Evolutionary conservation across 2,888 invertebrate genomes (phyloP), one percentile per base, ranked within the genome.

Genomic region (Pristionchus maxplancki): DNA sequence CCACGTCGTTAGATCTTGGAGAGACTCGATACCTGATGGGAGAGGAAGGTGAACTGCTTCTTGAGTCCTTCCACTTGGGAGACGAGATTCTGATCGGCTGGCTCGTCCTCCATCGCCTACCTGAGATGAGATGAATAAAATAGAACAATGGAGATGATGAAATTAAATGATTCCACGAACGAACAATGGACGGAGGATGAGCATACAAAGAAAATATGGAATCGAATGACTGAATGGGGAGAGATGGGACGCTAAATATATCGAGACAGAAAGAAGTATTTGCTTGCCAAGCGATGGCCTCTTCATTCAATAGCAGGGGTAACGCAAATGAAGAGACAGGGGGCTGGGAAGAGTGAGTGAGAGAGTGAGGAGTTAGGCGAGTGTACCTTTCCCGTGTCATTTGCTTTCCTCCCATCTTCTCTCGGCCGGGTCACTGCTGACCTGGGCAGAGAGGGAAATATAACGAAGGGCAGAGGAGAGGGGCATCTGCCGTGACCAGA

Each of bases 11-110:
- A n/a, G n/a, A 17, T 28, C 6, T 5, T 20, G 8, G 64, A 28
- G 28, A 28, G 20, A 64, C 11, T 28, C 6, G 11, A 11, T 28
- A 85, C 85, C 85, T 85, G 85, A 85, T 85, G 85, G 24, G 64
- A 40, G 44, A 85, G 64, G 24, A 64, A 20, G 40, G 40, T 85
- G 64, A 37, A 64, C 40, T 31, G 50, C 28, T 85, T 40, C 44
- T 85, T 62, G 3, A 85, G 67, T 0, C 0, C n/a, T 17, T 28
- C 67, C 34, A 85, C 67, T 17, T 85, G 53, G 1, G 37, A 8
- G 28, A 44, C 85, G 24, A 48, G n/a, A 15, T 24, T 1, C 24
- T 9, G 28, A 53, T 28, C 24, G 6, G 28, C 24, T 1, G 13
- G 1, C 1, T 81, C 81, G 20, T 81, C 81, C 44, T 81, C 81